Conservation (phyloP, 1,140 invertebrate genomes). For the Rhynchophorus ferrugineus region DNA sequence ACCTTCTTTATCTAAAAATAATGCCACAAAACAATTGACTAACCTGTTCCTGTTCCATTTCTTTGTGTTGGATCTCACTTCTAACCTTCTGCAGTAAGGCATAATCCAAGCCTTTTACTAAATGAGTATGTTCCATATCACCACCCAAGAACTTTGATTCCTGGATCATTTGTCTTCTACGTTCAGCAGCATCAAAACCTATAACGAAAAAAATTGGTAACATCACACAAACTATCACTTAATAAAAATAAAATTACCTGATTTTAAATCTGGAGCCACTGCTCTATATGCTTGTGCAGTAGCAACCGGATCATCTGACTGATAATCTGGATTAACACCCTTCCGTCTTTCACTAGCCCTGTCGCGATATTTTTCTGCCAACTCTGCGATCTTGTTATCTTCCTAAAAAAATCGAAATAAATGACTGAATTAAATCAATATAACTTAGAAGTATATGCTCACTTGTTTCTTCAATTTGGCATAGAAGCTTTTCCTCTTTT, state of each 20-base stretch:
- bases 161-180: conserved; percentile 91
- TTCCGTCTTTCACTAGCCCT: conserved; percentile 90
- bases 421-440: not conserved
- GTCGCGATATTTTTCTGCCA: conserved; percentile 93
- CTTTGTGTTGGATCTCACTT: conserved; percentile 67
- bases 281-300: conserved; percentile 88
- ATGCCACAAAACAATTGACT: too few species aligned
- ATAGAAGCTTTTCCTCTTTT: conserved; percentile 88
- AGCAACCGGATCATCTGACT: conserved; percentile 75
- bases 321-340: conserved; percentile 72
- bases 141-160: conserved; percentile 99
- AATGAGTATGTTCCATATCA: conserved; percentile 99
- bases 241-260: conserved; percentile 39
- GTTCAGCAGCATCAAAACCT: conserved; percentile 88
- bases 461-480: conserved; percentile 85
- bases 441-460: too few species aligned
- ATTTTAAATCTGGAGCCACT: conserved; percentile 91
- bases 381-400: conserved; percentile 89
- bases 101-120: conserved; percentile 99
- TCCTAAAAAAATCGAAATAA: conserved; percentile 44
- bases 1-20: too few species aligned
- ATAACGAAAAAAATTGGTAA: not conserved
- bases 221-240: not conserved
- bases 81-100: conserved; percentile 94
- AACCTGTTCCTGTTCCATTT: conserved; percentile 71